Evolutionary conservation across 2,113 vertebrate species (phyloP).

Genomic region (Pangasianodon hypophthalmus): DNA sequence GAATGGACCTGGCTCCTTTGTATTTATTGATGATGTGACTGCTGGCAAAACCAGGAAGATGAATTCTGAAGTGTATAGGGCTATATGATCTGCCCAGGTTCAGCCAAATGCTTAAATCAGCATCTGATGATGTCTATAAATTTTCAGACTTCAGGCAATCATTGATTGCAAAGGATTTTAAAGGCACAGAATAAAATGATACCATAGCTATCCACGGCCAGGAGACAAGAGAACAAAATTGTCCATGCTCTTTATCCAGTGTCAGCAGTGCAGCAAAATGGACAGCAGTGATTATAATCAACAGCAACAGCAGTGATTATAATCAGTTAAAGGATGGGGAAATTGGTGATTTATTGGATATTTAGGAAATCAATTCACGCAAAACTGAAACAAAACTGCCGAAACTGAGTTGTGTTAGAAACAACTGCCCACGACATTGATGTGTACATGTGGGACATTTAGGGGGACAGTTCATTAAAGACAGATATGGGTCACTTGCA

Average conservation of each 20-base stretch:
- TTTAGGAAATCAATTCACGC: no score
- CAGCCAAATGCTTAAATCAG: no score
- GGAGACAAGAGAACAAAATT: neutral
- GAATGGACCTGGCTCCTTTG: no score
- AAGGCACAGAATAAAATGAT: neutral
- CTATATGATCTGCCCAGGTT: no score
- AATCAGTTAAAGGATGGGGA: neutral
- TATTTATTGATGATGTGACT: no score
- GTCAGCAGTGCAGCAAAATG: neutral
- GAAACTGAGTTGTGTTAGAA: neutral
- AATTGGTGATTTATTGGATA: neutral
- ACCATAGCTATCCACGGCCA: neutral
- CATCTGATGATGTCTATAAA: no score
- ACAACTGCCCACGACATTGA: no score
- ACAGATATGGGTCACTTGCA: neutral
- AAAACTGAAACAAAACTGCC: neutral
- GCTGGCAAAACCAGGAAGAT: no score
- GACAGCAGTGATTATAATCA: neutral
- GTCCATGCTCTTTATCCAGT: neutral
- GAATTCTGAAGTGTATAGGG: no score
- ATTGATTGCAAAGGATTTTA: no score
- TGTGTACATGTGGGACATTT: neutral
- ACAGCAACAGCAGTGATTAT: neutral
- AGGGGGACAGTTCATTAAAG: neutral
- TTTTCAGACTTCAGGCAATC: no score